Conservation (phyloP, 2,113 vertebrate genomes). For the Notarius lentiginosus region DNA sequence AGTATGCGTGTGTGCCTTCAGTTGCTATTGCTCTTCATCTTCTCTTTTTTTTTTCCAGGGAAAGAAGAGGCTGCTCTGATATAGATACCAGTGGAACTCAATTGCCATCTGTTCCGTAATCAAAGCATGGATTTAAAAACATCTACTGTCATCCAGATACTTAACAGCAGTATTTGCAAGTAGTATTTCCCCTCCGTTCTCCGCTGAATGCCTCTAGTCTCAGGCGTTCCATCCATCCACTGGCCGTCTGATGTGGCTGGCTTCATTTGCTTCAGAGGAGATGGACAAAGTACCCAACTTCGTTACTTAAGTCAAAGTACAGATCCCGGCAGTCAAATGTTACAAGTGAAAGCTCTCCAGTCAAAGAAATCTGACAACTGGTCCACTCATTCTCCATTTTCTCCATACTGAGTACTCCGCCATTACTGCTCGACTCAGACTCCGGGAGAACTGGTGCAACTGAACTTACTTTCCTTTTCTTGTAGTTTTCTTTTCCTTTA, state of each 20-base stretch:
- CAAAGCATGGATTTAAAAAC: conserved; percentile 40
- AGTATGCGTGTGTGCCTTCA: background rate
- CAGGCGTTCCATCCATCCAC: background rate
- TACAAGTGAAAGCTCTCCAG: no score
- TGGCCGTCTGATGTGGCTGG: background rate
- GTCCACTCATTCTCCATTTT: no score
- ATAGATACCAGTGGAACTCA: background rate
- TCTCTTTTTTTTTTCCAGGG: background rate
- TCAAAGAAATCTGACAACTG: no score
- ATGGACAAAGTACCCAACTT: no score
- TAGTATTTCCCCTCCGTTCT: background rate
- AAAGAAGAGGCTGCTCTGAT: background rate
- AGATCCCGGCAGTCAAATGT: no score
- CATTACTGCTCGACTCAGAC: no score
- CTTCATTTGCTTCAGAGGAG: background rate
- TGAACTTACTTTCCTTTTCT: no score
- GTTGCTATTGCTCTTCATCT: background rate
- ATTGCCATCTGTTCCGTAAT: conserved; percentile 52
- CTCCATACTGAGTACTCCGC: no score
- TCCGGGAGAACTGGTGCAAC: no score
- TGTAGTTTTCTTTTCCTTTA: no score
- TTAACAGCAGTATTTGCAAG: conserved; percentile 10
- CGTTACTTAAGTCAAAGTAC: no score
- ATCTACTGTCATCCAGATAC: conserved; percentile 42
- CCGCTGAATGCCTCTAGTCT: background rate